These are phyloP conservation scores for Rhincodon typus DNA, from an alignment of 2,797 vertebrate genomes.

Conservation along the genomic window DNA sequence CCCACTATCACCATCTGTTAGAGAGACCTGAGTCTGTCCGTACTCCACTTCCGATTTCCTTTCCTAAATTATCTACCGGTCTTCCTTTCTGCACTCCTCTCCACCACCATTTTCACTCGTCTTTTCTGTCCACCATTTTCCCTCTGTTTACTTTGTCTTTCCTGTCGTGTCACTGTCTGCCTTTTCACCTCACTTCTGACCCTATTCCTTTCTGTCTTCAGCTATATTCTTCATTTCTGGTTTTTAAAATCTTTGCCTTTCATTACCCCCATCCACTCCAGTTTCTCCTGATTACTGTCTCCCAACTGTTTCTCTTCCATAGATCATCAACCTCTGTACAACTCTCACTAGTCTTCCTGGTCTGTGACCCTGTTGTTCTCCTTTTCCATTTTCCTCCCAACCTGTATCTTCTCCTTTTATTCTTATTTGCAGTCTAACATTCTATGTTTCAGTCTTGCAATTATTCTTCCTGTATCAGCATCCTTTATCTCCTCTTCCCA, in stretches of 20 bases:
- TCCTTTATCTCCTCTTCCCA: not conserved
- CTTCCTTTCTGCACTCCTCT: not conserved
- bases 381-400: not conserved
- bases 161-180: not conserved
- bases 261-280: not conserved
- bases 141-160: not conserved
- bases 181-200: not conserved
- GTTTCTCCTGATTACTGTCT: not conserved
- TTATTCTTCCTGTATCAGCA: not conserved
- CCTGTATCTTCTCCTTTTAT: not conserved
- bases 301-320: not conserved
- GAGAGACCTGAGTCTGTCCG: not conserved
- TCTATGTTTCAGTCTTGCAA: not conserved
- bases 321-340: not conserved
- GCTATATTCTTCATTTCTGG: not conserved
- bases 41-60: not conserved
- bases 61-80: not conserved
- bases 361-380: not conserved
- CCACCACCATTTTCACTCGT: too few species aligned
- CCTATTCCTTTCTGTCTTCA: not conserved
- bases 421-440: not conserved
- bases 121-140: not conserved
- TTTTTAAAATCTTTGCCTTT: not conserved
- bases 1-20: not conserved
- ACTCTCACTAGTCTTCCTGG: not conserved